phyloP scores from a whole-genome alignment of 2,113 vertebrate species.

The Capreolus pygargus region DNA sequence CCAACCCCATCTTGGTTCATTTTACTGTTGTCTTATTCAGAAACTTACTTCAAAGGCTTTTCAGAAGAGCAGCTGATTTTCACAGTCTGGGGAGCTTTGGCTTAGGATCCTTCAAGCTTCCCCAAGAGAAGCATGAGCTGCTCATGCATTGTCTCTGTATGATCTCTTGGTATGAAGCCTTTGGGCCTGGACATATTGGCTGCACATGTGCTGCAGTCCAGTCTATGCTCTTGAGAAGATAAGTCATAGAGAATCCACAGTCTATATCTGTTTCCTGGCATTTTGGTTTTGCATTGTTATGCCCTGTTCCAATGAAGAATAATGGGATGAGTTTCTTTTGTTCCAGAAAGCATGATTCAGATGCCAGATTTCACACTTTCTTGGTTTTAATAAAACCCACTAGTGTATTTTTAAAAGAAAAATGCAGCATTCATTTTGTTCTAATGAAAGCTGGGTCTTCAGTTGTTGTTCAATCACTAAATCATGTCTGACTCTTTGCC shows the following conservation, averaged over 20 bases:
- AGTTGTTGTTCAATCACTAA: neutral
- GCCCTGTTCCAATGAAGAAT: neutral
- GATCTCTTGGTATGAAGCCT: neutral
- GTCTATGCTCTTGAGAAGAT: neutral
- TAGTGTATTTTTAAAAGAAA: neutral
- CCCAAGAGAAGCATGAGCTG: neutral
- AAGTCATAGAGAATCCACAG: neutral
- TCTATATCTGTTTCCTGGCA: neutral
- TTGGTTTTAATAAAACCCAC: neutral
- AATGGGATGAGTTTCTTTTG: neutral
- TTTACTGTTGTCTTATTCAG: neutral
- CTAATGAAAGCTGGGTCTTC: neutral
- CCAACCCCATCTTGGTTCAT: neutral
- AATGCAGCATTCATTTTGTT: neutral
- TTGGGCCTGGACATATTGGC: neutral
- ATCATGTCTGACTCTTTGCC: neutral
- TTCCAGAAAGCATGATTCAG: neutral
- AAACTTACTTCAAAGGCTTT: neutral
- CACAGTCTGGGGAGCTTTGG: neutral
- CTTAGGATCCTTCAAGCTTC: neutral
- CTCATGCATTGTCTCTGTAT: neutral
- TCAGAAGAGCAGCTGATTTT: neutral
- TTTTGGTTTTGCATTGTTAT: neutral
- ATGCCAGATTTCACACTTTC: neutral
- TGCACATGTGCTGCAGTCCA: neutral